Evolutionary conservation across 2,113 vertebrate species (phyloP).

Genomic region (Aldabrachelys gigantea): DNA sequence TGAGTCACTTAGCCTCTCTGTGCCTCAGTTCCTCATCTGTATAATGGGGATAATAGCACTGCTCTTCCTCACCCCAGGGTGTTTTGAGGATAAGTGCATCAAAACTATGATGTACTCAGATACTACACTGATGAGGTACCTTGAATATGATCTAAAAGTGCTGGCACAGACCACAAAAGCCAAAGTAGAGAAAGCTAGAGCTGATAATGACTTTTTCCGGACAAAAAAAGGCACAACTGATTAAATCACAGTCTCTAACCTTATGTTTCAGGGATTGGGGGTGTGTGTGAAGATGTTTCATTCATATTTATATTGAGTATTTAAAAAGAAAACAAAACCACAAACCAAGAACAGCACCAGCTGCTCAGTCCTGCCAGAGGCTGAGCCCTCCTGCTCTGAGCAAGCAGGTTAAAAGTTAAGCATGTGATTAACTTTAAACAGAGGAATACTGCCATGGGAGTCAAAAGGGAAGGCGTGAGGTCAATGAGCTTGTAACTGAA

Average conservation of each 20-base stretch:
- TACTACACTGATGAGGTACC: no score
- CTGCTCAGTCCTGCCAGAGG: neutral
- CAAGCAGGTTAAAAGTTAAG: neutral
- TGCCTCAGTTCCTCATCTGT: no score
- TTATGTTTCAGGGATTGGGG: neutral
- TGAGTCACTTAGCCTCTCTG: no score
- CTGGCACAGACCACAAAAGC: neutral
- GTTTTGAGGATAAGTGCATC: neutral
- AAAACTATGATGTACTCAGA: no score
- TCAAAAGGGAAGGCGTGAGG: neutral
- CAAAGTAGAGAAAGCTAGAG: neutral
- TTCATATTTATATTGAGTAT: neutral
- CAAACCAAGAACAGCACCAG: neutral
- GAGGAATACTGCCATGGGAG: neutral
- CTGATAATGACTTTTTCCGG: neutral
- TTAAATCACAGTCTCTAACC: neutral
- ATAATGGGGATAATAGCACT: neutral
- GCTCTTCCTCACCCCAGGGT: neutral
- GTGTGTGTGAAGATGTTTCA: neutral
- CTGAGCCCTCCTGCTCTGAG: constrained; percentile 33
- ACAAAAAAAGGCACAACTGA: neutral
- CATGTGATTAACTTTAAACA: neutral
- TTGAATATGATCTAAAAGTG: neutral
- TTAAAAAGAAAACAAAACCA: neutral
- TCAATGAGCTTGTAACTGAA: constrained; percentile 51